Percentiles rank a stretch among this genome's conserved stretches.
phyloP scores from a whole-genome alignment of 2,888 invertebrate genomes.

The Lutraria lutraria region DNA sequence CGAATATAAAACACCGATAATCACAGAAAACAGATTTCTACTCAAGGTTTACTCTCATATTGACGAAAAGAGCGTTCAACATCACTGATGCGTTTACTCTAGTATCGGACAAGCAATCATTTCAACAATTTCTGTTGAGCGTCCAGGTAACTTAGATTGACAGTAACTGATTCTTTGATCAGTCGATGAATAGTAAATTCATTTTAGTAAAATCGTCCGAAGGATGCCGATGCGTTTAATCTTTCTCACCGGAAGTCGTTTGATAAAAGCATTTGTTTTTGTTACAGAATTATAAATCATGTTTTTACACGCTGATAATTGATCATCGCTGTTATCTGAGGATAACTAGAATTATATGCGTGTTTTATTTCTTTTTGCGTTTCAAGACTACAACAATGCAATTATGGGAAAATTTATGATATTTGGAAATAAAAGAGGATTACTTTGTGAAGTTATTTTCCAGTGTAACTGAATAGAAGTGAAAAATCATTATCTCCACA shows the following conservation, averaged over 20 bases:
- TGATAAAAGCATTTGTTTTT: neutral
- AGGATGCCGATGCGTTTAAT: neutral
- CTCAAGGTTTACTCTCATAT: neutral
- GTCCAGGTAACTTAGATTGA: conserved; percentile 19
- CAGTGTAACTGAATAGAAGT: neutral
- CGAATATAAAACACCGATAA: neutral
- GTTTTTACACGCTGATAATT: neutral
- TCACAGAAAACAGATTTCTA: neutral
- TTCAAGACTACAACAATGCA: too few relatives aligned
- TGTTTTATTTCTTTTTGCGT: neutral
- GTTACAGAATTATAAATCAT: neutral
- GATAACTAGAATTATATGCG: neutral
- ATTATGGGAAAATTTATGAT: neutral
- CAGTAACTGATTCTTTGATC: conserved; percentile 1
- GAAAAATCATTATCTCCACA: neutral
- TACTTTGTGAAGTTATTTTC: neutral
- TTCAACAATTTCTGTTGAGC: conserved; percentile 10
- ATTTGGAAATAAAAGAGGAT: neutral
- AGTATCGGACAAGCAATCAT: neutral
- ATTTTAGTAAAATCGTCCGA: neutral
- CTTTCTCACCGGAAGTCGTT: neutral
- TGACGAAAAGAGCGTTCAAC: neutral
- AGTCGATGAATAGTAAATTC: neutral
- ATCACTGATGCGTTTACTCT: neutral
- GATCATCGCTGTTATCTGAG: neutral